A percentile compares a stretch with the other conserved stretches of the same genome.
Evolutionary conservation across 2,797 vertebrate genomes (phyloP).

Genomic region (Coreius guichenoti): DNA sequence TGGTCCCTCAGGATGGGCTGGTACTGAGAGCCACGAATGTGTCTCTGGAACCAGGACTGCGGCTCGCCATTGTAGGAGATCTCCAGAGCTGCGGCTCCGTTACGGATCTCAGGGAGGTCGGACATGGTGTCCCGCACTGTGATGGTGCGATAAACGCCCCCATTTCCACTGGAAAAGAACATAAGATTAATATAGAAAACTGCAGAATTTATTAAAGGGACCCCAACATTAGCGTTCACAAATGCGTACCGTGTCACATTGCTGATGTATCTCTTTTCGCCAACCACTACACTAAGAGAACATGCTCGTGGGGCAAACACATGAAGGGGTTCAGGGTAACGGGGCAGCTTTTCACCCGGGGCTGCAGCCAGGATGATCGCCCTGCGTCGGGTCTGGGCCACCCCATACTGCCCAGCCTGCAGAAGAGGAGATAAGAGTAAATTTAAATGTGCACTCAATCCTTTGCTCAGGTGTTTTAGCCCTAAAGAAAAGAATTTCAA

Average conservation of each 20-base stretch:
- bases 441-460: not conserved
- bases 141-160: conserved; percentile 93
- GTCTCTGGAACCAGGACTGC: conserved; percentile 99
- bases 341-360: conserved; percentile 91
- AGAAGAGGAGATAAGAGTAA: not conserved
- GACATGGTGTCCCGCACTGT: conserved; percentile 97
- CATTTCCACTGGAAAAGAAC: conserved; percentile 80
- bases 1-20: conserved; percentile 97
- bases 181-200: not conserved
- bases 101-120: conserved; percentile 94
- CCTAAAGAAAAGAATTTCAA: not conserved
- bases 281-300: conserved; percentile 92
- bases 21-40: conserved; percentile 93
- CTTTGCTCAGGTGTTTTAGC: not conserved
- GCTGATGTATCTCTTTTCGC: conserved; percentile 92
- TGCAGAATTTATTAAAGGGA: not conserved
- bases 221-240: not conserved
- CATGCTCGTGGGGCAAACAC: conserved; percentile 95
- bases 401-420: conserved; percentile 95
- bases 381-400: conserved; percentile 92
- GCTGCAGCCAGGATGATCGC: conserved; percentile 94
- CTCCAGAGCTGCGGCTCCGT: conserved; percentile 88
- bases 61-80: conserved; percentile 97
- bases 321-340: conserved; percentile 92
- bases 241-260: conserved; percentile 90